Evolutionary conservation across 2,888 invertebrate genomes (phyloP).

Genomic region (Gryllus longicercus): DNA sequence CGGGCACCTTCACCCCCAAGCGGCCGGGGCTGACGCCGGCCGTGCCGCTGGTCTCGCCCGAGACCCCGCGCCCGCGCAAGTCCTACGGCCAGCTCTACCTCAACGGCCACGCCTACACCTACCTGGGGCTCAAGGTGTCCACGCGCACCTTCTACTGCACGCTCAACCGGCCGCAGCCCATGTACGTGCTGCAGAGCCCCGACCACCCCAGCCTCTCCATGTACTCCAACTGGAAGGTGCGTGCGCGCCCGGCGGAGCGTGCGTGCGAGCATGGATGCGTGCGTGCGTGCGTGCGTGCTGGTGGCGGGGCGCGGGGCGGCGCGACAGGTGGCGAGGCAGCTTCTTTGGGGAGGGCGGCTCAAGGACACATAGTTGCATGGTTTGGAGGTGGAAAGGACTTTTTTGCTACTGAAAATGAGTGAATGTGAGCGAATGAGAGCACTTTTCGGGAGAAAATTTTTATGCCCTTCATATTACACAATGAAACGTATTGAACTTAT

Average conservation of each 20-base stretch:
- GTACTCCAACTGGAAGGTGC: conserved; percentile 93
- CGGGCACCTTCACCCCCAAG: conserved; percentile 77
- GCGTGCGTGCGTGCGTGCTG: too few species aligned
- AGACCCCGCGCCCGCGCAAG: conserved; percentile 85
- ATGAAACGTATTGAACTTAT: too few species aligned
- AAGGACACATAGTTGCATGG: too few species aligned
- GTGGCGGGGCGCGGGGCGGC: too few species aligned
- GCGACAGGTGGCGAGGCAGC: too few species aligned
- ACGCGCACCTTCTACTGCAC: conserved; percentile 91
- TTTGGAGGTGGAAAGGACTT: too few species aligned
- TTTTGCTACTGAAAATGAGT: too few species aligned
- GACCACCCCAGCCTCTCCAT: conserved; percentile 88
- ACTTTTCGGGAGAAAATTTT: too few species aligned
- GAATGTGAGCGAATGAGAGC: too few species aligned
- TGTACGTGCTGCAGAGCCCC: conserved; percentile 70
- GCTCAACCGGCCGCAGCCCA: conserved; percentile 88
- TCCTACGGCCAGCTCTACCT: conserved; percentile 84
- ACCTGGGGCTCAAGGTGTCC: conserved; percentile 84
- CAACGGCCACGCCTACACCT: conserved; percentile 89
- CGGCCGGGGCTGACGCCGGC: conserved; percentile 72
- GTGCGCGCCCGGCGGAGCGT: background rate
- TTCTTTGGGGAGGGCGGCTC: too few species aligned
- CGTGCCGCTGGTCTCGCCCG: conserved; percentile 76
- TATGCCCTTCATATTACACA: too few species aligned
- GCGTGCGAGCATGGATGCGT: too few species aligned